Evolutionary conservation across 2,888 invertebrate genomes (phyloP).

Genomic region (Hypsopygia costalis): DNA sequence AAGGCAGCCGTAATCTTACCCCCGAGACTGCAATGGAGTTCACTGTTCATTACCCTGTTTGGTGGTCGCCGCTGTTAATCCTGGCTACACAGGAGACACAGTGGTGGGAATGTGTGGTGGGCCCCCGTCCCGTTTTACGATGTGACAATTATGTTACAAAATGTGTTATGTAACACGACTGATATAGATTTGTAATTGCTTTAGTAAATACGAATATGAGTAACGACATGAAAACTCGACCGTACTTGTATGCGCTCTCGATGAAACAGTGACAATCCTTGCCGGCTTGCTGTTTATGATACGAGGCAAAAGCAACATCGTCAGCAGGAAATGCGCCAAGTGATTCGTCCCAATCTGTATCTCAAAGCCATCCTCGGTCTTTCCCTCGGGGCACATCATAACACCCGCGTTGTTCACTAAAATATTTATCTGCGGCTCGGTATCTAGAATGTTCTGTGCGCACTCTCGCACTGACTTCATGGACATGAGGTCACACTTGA

Average conservation of each 20-base stretch:
- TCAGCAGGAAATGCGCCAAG: slow-evolving; percentile 84
- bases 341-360: slow-evolving; percentile 86
- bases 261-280: slow-evolving; percentile 84
- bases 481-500: slow-evolving; percentile 81
- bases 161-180: no score
- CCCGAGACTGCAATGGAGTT: no score
- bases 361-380: slow-evolving; percentile 86
- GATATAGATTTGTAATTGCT: no score
- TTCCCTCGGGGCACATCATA: slow-evolving; percentile 84
- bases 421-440: slow-evolving; percentile 82
- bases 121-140: no score
- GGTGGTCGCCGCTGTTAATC: no score
- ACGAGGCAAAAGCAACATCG: slow-evolving; percentile 81
- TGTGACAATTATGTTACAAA: no score
- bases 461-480: slow-evolving; percentile 82
- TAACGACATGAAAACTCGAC: no score
- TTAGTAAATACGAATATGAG: no score
- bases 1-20: no score
- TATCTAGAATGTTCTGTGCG: slow-evolving; percentile 73
- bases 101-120: no score
- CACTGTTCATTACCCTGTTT: no score
- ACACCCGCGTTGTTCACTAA: slow-evolving; percentile 87
- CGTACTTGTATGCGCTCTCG: slow-evolving; percentile 67
- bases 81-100: no score
- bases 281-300: slow-evolving; percentile 82